Percentiles rank a stretch among this genome's conserved stretches.
These are phyloP conservation scores for Argyrosomus regius DNA, from an alignment of 2,797 vertebrate species.

Conservation along the genomic window DNA sequence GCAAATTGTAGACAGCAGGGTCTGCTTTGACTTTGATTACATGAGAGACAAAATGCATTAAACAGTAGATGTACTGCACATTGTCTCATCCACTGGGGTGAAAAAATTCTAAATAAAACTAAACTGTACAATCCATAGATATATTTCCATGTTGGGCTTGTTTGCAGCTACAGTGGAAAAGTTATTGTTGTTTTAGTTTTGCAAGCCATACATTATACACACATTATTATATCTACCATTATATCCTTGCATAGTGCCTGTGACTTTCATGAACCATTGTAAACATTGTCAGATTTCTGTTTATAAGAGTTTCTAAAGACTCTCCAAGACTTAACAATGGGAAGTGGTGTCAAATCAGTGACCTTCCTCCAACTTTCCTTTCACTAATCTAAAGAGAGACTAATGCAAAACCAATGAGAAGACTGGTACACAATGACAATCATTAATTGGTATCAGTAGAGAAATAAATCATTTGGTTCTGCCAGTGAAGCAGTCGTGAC, in stretches of 20 bases:
- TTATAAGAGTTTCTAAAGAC: not conserved
- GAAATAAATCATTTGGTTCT: not conserved
- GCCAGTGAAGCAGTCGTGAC: not conserved
- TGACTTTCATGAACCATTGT: not conserved
- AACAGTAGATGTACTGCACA: not conserved
- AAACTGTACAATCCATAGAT: not conserved
- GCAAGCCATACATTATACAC: not conserved
- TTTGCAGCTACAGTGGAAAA: not conserved
- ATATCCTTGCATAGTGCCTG: not conserved
- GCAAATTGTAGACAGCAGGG: not conserved
- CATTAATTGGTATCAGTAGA: not conserved
- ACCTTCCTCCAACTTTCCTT: not conserved
- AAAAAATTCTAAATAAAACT: not conserved
- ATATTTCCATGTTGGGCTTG: not conserved
- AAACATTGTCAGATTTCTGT: too few species aligned
- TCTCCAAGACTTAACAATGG: not conserved
- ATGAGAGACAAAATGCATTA: not conserved
- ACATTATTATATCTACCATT: not conserved
- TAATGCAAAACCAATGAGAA: not conserved
- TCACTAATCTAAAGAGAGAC: not conserved
- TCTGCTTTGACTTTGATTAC: conserved; percentile 33
- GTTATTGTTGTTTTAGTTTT: not conserved
- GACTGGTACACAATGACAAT: not conserved
- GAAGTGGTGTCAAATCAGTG: not conserved
- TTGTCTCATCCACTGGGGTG: not conserved